Percentiles rank a stretch among this genome's conserved stretches.
Conservation (phyloP, 2,113 vertebrate species). For the Silurus glanis region DNA sequence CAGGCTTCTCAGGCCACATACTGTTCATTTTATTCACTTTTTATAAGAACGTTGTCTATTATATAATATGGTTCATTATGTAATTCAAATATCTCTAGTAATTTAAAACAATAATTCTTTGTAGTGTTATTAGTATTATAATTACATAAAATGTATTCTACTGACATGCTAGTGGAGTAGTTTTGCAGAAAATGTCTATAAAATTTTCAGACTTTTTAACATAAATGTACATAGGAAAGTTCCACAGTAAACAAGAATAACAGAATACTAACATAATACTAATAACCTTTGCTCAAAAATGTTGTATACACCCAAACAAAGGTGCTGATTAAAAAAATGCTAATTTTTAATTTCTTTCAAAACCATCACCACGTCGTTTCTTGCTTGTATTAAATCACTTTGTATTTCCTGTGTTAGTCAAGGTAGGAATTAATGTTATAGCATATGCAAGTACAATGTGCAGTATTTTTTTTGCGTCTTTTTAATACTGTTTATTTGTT, state of each 20-base stretch:
- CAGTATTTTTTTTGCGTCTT: not conserved
- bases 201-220: not conserved
- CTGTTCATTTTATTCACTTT: not conserved
- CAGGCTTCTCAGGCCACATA: not conserved
- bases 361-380: not conserved
- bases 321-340: not conserved
- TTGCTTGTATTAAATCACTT: not conserved
- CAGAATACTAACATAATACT: not conserved
- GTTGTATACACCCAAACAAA: not conserved
- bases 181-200: not conserved
- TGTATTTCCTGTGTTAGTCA: not conserved
- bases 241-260: not conserved
- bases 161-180: too few species aligned
- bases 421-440: not conserved
- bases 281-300: not conserved
- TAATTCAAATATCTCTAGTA: not conserved
- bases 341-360: not conserved
- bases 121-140: too few species aligned
- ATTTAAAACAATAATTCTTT: too few species aligned
- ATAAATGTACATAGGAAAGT: not conserved
- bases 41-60: not conserved
- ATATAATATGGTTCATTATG: not conserved
- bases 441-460: not conserved
- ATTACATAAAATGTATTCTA: too few species aligned
- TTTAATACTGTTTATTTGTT: not conserved